Base-by-base conservation (phyloP, 2,888 invertebrate genomes). In the Allacma fusca region DNA sequence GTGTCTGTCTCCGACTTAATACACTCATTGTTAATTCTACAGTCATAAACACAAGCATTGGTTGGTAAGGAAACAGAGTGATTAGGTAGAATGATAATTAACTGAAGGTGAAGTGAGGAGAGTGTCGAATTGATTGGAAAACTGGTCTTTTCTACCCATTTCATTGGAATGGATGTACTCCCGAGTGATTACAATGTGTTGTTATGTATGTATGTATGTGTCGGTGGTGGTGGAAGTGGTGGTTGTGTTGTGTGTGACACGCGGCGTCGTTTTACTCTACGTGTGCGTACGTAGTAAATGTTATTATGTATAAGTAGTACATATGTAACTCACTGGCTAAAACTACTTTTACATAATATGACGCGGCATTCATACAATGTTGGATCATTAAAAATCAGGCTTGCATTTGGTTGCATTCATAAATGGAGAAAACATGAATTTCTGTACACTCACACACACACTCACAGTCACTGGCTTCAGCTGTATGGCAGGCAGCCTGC, bases 331-430 rank as follows among this genome's bases (percentile, higher is more conserved):
- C 19, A 16, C n/a, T 2, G 16, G 50, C 50, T 50, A 19, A 13
- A n/a, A n/a, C 19, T n/a, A 19, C 50, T n/a, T 59, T 73, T 62
- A 34, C 74, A 65, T 74, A 65, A 62, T 68, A 68, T 68, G 68
- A 68, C 68, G 34, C 29, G 34, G 34, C 40, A 40, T 34, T 68
- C 68, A 68, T 40, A 68, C 68, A 68, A 21, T 68, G 62, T 74
- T 74, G 65, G 64, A 74, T 74, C 65, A 74, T 75, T 67, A 68
- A 75, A 34, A 76, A 76, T 76, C 76, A 76, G 29, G 76, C 69
- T 69, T 76, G 76, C 76, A 70, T 69, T 76, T 70, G 76, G 76
- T 70, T 76, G 75, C 75, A 75, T 75, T 75, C 75, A 75, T 75
- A 75, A 75, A 70, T 69, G 24, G 76, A 64, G 65, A 43, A 65